These are phyloP conservation scores for Caerostris extrusa DNA, from an alignment of 1,140 invertebrate species.

Conservation along the genomic window DNA sequence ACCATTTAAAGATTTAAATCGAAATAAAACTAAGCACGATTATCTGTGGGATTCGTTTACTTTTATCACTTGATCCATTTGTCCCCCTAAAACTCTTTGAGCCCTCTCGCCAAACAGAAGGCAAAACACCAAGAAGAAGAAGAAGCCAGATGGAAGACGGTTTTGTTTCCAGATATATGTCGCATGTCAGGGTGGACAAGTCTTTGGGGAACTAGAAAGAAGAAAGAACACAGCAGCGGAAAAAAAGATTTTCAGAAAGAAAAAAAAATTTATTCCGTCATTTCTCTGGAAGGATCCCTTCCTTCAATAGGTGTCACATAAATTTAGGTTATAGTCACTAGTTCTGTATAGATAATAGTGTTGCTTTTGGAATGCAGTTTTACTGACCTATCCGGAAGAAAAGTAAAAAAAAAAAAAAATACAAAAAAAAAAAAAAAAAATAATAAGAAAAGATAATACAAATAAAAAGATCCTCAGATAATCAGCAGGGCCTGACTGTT, in stretches of 20 bases:
- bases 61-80: slow-evolving; percentile 29
- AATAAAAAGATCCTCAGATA: no score
- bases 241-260: background rate
- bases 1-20: slow-evolving; percentile 9
- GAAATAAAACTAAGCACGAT: slow-evolving; percentile 13
- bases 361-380: slow-evolving; percentile 14
- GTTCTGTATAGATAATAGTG: background rate
- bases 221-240: background rate
- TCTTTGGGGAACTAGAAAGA: slow-evolving; percentile 17
- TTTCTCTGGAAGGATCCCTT: background rate
- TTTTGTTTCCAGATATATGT: slow-evolving; percentile 38
- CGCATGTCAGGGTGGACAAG: slow-evolving; percentile 46
- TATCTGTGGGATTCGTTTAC: slow-evolving; percentile 21
- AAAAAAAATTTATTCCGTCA: slow-evolving; percentile 1
- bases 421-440: no score
- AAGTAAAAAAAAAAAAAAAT: no score
- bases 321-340: slow-evolving; percentile 25
- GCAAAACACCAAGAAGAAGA: slow-evolving; percentile 14
- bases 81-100: no score
- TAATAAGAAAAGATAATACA: no score
- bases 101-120: background rate
- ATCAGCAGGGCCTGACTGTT: no score
- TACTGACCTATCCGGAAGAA: background rate
- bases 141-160: slow-evolving; percentile 17
- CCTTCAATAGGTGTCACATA: slow-evolving; percentile 34